Evolutionary conservation across 2,797 vertebrate genomes (phyloP), one percentile per base, ranked within the genome.

Genomic region (Pseudomugil gertrudae): DNA sequence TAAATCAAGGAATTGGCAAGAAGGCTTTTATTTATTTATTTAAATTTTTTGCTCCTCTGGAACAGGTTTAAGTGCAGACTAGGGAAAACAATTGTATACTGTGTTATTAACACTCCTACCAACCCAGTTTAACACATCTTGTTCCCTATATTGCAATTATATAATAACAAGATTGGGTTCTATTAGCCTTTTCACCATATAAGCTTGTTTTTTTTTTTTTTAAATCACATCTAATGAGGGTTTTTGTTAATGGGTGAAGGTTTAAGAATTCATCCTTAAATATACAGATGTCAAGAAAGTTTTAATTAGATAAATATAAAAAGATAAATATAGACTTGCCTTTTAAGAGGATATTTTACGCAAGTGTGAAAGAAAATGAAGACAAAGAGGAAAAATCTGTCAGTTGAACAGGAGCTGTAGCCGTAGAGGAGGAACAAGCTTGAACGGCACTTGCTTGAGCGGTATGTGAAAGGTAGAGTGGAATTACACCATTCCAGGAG

Each of bases 1-100:
- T 95, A 94, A 95, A 94, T 94, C 93, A 94, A 87, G 81, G 85
- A 82, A 91, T 92, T 92, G 91, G 89, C 89, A 88, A 90, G 85
- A 73, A 57, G 76, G 90, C 82, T 87, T 89, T 90, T n/a, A 36
- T 47, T 36, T 36, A 36, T 36, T 90, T 87, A 86, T 68, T 51
- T 45, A 5, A 43, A 19, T 48, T 19, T 89, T 86, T 86, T 81
- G 66, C 90, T 89, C 89, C 88, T 90, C 89, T 88, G 83, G 81
- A 87, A 77, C 76, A 85, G 83, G 78, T 89, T 85, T 89, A 88
- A 85, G 82, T 80, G 86, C 74, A 88, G 84, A 80, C 64, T 35
- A 19, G 86, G 89, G 84, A 73, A 86, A 91, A 87, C 84, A 87
- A 78, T 88, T 86, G 84, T 89, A 80, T 83, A 83, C 78, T 47